A percentile compares a stretch with the other conserved stretches of the same genome.
phyloP scores from a whole-genome alignment of 2,113 vertebrate species.

The Cephalophus harveyi region DNA sequence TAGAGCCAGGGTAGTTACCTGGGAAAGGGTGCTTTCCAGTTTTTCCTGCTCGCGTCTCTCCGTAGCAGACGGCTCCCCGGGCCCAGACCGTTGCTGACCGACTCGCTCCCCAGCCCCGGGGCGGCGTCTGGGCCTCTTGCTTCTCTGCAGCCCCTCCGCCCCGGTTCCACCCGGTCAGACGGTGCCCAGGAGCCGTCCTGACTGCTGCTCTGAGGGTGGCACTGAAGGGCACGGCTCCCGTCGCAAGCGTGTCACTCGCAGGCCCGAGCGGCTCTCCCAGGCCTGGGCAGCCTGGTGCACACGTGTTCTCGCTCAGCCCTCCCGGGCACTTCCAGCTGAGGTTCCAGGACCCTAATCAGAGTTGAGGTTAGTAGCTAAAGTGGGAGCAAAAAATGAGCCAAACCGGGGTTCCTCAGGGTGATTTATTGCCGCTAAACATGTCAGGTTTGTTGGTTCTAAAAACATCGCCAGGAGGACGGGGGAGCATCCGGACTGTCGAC shows the following conservation, averaged over 20 bases:
- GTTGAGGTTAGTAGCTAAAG: not conserved
- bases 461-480: constrained; percentile 38
- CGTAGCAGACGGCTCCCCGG: not conserved
- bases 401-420: constrained; percentile 22
- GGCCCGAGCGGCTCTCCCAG: not conserved
- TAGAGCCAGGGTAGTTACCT: not conserved
- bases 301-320: not conserved
- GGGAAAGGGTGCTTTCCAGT: not conserved
- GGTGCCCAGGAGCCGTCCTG: accelerated
- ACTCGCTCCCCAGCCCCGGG: accelerated
- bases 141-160: not conserved
- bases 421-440: constrained; percentile 47
- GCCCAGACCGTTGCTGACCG: not conserved
- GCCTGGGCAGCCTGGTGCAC: accelerated
- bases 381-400: not conserved
- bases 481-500: constrained; percentile 54
- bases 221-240: accelerated
- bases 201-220: not conserved
- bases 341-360: not conserved
- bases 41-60: not conserved
- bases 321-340: not conserved
- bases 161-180: accelerated
- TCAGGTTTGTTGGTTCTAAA: constrained; percentile 58
- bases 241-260: accelerated
- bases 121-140: not conserved